Conservation (phyloP, 2,113 vertebrate species). For the Laterallus jamaicensis region DNA sequence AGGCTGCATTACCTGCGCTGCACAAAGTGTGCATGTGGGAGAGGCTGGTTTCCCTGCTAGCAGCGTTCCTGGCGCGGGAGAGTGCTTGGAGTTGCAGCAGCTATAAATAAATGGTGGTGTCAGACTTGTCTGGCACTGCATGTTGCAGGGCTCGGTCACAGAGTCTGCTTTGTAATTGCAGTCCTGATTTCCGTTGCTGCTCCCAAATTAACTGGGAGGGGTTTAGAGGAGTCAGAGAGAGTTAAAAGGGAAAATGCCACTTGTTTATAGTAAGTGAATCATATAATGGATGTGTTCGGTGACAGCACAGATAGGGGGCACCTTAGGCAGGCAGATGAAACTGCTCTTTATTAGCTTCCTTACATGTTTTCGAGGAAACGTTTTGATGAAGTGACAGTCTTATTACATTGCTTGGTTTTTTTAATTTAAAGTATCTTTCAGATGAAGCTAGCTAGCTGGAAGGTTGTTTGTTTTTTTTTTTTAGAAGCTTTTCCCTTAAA, state of each 20-base stretch:
- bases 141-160: neutral
- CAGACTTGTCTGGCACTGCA: slow-evolving; percentile 28
- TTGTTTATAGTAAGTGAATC: slow-evolving; percentile 51
- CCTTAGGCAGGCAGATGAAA: neutral
- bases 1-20: neutral
- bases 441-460: neutral
- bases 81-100: neutral
- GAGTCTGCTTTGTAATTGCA: slow-evolving; percentile 44
- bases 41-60: neutral
- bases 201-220: slow-evolving; percentile 60
- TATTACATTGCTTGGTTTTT: neutral
- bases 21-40: rapidly evolving
- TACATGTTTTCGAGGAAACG: neutral
- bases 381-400: slow-evolving; percentile 1
- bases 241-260: slow-evolving; percentile 58
- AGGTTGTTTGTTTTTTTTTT: neutral
- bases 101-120: slow-evolving; percentile 45
- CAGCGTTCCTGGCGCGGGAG: neutral
- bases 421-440: neutral
- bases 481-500: neutral
- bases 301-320: neutral
- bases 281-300: neutral
- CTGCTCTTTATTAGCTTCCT: neutral
- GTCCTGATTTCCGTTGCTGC: slow-evolving; percentile 31
- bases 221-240: slow-evolving; percentile 35